Evolutionary conservation across 2,113 vertebrate genomes (phyloP).

Genomic region (Rhegmatorhina hoffmannsi): DNA sequence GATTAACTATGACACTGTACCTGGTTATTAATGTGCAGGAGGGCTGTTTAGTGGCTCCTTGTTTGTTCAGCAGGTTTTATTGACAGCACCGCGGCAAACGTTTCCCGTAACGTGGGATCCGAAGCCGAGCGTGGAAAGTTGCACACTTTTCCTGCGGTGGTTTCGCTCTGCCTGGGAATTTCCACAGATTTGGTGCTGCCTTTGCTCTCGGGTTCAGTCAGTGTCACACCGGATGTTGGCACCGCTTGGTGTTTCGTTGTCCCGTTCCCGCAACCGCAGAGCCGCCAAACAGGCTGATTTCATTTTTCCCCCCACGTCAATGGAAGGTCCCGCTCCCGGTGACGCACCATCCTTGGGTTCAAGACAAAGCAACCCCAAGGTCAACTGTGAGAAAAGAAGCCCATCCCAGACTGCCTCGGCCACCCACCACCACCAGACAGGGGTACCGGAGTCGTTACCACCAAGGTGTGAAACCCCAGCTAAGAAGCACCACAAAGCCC

Average conservation of each 20-base stretch:
- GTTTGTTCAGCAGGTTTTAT: conserved; percentile 44
- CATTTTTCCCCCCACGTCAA: conserved; percentile 38
- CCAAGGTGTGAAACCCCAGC: not conserved
- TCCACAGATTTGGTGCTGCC: conserved; percentile 48
- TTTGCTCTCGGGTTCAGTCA: conserved; percentile 62
- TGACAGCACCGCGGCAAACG: not conserved
- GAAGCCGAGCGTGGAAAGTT: not conserved
- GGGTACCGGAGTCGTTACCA: not conserved
- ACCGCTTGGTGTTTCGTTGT: not conserved
- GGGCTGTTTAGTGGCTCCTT: not conserved
- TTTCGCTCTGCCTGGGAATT: conserved; percentile 47
- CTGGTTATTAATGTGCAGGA: conserved; percentile 21
- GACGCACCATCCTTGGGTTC: not conserved
- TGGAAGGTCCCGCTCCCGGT: not conserved
- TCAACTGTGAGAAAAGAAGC: not conserved
- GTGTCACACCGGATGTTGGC: not conserved
- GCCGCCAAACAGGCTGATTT: not conserved
- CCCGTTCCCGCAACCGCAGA: not conserved
- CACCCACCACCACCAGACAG: not conserved
- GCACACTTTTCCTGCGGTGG: not conserved
- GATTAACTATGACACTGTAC: conserved; percentile 20
- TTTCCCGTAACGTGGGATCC: not conserved
- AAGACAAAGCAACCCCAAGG: not conserved
- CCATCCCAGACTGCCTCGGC: not conserved
- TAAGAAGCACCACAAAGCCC: too few species aligned